Evolutionary conservation across 2,113 vertebrate species (phyloP).

Genomic region (Geococcyx californianus): DNA sequence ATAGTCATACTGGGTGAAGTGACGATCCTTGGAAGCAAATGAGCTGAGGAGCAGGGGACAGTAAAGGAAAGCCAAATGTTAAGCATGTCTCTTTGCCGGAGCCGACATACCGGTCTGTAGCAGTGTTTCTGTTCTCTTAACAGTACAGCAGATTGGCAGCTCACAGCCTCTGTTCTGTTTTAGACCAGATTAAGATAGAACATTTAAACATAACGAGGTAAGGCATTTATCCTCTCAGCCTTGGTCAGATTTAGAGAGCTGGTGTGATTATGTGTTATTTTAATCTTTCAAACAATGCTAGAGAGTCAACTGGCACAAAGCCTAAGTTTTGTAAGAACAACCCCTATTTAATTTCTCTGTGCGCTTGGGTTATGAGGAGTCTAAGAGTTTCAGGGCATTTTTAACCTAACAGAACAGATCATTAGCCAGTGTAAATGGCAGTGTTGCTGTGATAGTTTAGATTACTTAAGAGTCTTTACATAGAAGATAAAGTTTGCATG

Average conservation of each 20-base stretch:
- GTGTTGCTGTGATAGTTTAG: not conserved
- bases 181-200: constrained; percentile 33
- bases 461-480: not conserved
- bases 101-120: not conserved
- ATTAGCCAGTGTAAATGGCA: not conserved
- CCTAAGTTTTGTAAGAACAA: constrained; percentile 39
- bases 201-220: constrained; percentile 31
- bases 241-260: constrained; percentile 47
- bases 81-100: not conserved
- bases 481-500: not conserved
- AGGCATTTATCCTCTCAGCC: constrained; percentile 46
- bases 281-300: constrained; percentile 42
- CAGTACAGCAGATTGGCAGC: constrained; percentile 6
- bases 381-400: not conserved
- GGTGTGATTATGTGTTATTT: constrained; percentile 16
- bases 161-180: constrained; percentile 10
- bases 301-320: constrained; percentile 6
- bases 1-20: not conserved
- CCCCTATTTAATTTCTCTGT: not conserved
- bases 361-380: not conserved
- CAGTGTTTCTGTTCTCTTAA: not conserved
- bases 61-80: not conserved
- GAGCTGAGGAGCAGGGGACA: not conserved
- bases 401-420: not conserved
- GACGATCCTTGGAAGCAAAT: not conserved